Base-by-base conservation (phyloP, 2,888 invertebrate species). In the Dione vanillae region DNA sequence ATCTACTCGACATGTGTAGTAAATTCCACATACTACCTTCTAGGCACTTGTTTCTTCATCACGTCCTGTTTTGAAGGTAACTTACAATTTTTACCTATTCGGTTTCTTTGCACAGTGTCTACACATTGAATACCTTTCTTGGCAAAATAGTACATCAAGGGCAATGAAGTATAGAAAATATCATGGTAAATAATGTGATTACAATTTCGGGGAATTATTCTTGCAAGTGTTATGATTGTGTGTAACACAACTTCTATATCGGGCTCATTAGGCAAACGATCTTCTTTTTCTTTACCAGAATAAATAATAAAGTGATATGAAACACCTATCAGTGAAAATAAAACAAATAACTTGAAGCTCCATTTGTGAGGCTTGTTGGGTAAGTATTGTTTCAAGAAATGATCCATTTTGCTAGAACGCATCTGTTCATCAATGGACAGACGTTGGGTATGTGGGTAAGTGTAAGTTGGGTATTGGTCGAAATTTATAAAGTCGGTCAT, bases 1-100 rank as follows among this genome's bases (percentile, higher is more conserved):
- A 51, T 74, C 69, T 49, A 72, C 62, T 71, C 70, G 54, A 49
- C 19, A 37, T 45, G 10, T 40, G 74, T 69, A 27, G 58, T 65
- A 49, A 64, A 65, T 54, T 76, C 76, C 41, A 54, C 72, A 54
- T 68, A 73, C 1, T 69, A 61, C 0, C 71, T 73, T 70, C 73
- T 67, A 20, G 69, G 69, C 6, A 74, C 62, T 43, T 45, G 41
- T 16, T 35, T 74, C 41, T 72, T 71, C 49, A 74, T 71, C 11
- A 74, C 56, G 11, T 69, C 58, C 27, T 74, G 59, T 51, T 75
- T 65, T 49, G 65, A 54, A 41, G 64, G 66, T 49, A 69, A 62
- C 45, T 74, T 72, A 59, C 71, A 74, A 35, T 47, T 40, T 72
- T 73, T 70, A 35, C 71, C 71, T 10, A 73, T n/a, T 52, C 72